A percentile compares a stretch with the other conserved stretches of the same genome.
Evolutionary conservation across 2,113 vertebrate species (phyloP).

Genomic region (Otis tarda): DNA sequence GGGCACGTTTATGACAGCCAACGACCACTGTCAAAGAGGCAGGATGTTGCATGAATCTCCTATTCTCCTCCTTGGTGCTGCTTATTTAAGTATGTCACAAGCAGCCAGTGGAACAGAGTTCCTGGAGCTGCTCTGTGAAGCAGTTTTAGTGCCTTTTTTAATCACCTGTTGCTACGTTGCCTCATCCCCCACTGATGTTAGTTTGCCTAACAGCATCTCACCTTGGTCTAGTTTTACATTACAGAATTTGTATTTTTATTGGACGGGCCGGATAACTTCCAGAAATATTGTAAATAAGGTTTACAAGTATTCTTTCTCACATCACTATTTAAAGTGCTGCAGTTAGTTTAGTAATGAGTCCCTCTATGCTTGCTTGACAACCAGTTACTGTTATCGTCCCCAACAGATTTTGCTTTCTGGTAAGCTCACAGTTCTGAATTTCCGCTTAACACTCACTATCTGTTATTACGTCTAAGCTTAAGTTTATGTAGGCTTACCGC

Average conservation of each 20-base stretch:
- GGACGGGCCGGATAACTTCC: neutral
- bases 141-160: neutral
- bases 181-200: neutral
- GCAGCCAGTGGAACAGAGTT: neutral
- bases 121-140: neutral
- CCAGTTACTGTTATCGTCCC: constrained; percentile 21
- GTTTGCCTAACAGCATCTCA: neutral
- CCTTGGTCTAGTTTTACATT: neutral
- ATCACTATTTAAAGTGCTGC: neutral
- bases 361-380: constrained; percentile 34
- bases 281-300: constrained; percentile 20
- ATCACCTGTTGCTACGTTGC: neutral
- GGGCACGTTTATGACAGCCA: neutral
- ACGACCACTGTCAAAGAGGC: neutral
- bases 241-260: neutral
- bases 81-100: neutral
- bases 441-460: neutral
- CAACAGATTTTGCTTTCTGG: constrained; percentile 34
- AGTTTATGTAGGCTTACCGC: neutral
- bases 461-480: neutral
- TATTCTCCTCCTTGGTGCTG: neutral
- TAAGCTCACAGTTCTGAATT: neutral
- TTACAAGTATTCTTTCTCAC: constrained; percentile 8
- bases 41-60: neutral
- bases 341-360: constrained; percentile 35